Evolutionary conservation across 1,140 invertebrate species (phyloP).

Genomic region (Lepidotrigona ventralis): DNA sequence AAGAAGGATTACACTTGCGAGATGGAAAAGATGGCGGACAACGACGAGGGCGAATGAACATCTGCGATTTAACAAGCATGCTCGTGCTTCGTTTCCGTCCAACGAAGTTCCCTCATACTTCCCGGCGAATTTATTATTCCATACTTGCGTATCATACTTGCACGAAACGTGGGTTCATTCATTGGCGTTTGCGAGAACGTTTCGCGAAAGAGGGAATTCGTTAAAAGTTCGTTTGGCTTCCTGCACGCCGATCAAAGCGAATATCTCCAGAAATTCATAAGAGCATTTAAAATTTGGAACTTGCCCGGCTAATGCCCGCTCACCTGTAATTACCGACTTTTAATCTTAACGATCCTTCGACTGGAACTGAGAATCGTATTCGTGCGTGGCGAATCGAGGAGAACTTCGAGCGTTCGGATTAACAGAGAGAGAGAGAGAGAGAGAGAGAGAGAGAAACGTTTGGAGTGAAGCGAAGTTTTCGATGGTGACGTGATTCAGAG

Average conservation of each 20-base stretch:
- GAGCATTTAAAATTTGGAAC: neutral
- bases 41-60: too few species aligned
- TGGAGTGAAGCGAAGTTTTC: neutral
- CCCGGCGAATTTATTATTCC: too few species aligned
- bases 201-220: neutral
- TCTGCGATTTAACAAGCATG: too few species aligned
- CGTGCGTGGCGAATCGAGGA: neutral
- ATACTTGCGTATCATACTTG: neutral
- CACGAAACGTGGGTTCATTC: neutral
- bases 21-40: too few species aligned
- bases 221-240: constrained; percentile 23
- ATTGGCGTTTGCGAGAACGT: too few species aligned
- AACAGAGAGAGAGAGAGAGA: neutral
- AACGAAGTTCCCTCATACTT: too few species aligned
- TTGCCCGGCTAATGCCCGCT: neutral
- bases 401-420: neutral
- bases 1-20: too few species aligned
- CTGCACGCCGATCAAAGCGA: constrained; percentile 6
- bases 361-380: neutral
- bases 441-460: neutral
- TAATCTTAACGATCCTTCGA: neutral
- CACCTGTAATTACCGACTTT: neutral
- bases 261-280: neutral
- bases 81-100: too few species aligned
- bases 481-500: too few species aligned